Evolutionary conservation across 1,140 invertebrate species (phyloP).

Genomic region (Drosophila quadrilineata): DNA sequence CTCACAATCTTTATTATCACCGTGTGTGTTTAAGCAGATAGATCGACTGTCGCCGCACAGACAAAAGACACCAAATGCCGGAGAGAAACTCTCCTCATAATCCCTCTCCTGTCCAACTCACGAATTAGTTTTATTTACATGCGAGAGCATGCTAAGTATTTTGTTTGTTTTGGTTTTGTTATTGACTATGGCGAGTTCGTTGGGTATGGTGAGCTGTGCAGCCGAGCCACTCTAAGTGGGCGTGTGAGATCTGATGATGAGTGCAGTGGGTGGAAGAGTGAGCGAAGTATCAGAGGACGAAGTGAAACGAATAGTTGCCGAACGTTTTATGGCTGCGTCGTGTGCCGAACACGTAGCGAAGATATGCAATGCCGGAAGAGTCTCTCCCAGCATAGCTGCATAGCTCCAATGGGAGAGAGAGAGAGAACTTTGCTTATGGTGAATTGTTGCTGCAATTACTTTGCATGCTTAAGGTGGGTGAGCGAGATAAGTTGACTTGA

Average conservation of each 20-base stretch:
- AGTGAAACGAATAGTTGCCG: no score
- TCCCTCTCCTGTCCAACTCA: neutral
- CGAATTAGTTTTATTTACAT: slow-evolving; percentile 57
- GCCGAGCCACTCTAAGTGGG: neutral
- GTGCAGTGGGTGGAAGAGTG: neutral
- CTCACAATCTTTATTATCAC: slow-evolving; percentile 67
- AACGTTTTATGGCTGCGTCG: no score
- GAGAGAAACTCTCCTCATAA: neutral
- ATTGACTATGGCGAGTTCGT: no score
- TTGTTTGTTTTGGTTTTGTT: slow-evolving; percentile 13
- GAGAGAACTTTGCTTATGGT: no score
- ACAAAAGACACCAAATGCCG: slow-evolving; percentile 7
- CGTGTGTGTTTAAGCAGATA: slow-evolving; percentile 69
- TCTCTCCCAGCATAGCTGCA: no score
- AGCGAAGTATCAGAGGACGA: no score
- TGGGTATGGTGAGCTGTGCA: slow-evolving; percentile 20
- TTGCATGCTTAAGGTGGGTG: neutral
- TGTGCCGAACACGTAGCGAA: no score
- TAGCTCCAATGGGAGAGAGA: no score
- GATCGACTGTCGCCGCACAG: slow-evolving; percentile 48
- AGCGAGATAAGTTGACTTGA: neutral
- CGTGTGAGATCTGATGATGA: neutral
- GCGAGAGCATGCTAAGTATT: slow-evolving; percentile 35
- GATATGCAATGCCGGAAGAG: no score
- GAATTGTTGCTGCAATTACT: no score